Evolutionary conservation across 2,113 vertebrate species (phyloP).

Genomic region (Phalacrocorax carbo): DNA sequence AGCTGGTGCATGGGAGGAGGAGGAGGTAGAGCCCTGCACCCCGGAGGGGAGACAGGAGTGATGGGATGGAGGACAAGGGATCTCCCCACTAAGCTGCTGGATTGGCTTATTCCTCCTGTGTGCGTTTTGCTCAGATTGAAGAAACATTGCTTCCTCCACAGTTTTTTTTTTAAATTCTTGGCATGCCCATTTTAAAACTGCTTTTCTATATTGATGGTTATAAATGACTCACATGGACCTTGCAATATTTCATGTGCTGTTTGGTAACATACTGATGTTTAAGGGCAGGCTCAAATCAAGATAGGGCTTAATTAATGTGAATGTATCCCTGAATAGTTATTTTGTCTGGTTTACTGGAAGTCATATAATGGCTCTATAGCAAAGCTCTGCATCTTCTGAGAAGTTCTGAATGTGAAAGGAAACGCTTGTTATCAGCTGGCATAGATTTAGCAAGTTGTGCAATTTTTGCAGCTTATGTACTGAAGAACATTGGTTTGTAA

Average conservation of each 20-base stretch:
- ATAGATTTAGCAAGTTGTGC: not conserved
- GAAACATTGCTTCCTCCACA: not conserved
- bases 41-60: not conserved
- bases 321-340: not conserved
- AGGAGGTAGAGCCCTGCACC: not conserved
- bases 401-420: not conserved
- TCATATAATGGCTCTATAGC: not conserved
- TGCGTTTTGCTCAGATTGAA: not conserved
- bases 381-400: not conserved
- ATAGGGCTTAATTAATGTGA: not conserved
- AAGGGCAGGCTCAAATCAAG: not conserved
- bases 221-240: not conserved
- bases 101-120: not conserved
- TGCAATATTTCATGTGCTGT: not conserved
- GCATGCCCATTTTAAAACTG: not conserved
- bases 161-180: not conserved
- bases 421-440: not conserved
- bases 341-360: not conserved
- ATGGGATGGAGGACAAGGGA: not conserved
- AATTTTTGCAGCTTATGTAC: not conserved
- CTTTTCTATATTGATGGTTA: not conserved
- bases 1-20: not conserved
- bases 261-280: not conserved
- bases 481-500: not conserved
- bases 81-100: not conserved